Percentiles rank a stretch among this genome's conserved stretches.
These are phyloP conservation scores for Microcebus murinus DNA, from an alignment of 2,113 vertebrate species.

Conservation along the genomic window DNA sequence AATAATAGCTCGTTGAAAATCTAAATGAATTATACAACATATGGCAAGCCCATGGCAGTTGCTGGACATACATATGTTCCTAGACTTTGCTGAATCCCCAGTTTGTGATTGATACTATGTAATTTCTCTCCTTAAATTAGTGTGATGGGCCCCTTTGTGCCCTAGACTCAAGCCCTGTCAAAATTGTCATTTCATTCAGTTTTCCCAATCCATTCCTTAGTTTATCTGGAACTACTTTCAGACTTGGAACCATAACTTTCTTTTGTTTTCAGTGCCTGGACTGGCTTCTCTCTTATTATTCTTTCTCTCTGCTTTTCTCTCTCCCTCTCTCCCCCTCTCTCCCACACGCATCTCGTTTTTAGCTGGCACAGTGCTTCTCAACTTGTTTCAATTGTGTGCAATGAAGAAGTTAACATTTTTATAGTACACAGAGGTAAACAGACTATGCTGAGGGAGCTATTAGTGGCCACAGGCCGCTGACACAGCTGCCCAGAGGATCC, in stretches of 20 bases:
- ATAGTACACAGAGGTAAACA: neutral
- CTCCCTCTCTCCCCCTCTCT: too few relatives aligned
- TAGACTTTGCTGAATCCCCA: neutral
- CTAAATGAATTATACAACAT: neutral
- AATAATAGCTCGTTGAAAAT: neutral
- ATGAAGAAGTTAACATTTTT: neutral
- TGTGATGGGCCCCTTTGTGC: neutral
- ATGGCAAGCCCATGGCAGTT: neutral
- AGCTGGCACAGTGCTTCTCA: neutral
- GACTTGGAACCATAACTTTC: neutral
- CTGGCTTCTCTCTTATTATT: neutral
- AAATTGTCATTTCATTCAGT: neutral
- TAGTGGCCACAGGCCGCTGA: neutral
- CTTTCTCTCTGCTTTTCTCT: neutral
- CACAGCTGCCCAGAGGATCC: neutral
- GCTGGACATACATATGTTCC: neutral
- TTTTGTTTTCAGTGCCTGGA: neutral
- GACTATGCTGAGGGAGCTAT: neutral
- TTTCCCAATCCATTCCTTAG: conserved; percentile 17
- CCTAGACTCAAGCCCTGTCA: neutral
- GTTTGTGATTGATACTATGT: neutral
- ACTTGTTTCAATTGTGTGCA: neutral
- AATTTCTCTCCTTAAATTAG: conserved; percentile 22
- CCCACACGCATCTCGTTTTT: neutral
- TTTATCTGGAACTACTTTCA: conserved; percentile 6